Conservation (phyloP, 2,113 vertebrate species). For the Mus musculus region DNA sequence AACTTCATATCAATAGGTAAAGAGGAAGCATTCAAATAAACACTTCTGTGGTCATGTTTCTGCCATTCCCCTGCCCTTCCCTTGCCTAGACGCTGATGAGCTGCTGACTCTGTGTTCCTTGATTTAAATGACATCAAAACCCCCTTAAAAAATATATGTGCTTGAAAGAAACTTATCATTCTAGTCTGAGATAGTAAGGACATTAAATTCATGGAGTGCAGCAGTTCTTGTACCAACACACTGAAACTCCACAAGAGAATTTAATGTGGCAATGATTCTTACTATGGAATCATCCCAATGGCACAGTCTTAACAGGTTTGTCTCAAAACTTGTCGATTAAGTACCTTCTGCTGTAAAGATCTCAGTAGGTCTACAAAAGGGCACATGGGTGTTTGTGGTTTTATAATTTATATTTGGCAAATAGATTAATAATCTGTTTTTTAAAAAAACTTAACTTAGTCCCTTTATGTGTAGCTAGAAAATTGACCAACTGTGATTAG, state of each 20-base stretch:
- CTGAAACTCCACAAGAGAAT: slow-evolving; percentile 46
- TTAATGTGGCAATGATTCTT: slow-evolving; percentile 43
- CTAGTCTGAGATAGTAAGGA: background rate
- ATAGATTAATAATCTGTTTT: slow-evolving; percentile 27
- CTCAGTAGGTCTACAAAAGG: slow-evolving; percentile 55
- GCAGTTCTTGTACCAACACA: slow-evolving; percentile 21
- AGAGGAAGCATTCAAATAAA: background rate
- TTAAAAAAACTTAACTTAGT: background rate
- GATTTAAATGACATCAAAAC: background rate
- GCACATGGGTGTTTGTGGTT: background rate
- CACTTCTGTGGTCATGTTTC: background rate
- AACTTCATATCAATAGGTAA: background rate
- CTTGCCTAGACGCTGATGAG: background rate
- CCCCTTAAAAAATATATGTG: background rate
- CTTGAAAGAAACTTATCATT: slow-evolving; percentile 54
- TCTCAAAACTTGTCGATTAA: slow-evolving; percentile 19
- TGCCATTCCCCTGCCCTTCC: background rate
- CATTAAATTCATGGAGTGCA: slow-evolving; percentile 49
- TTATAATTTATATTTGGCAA: slow-evolving; percentile 35
- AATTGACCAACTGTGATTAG: background rate
- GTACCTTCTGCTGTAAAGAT: slow-evolving; percentile 34
- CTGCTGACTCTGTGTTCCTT: slow-evolving; percentile 15
- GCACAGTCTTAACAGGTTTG: slow-evolving; percentile 14
- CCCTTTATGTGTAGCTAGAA: slow-evolving; percentile 18
- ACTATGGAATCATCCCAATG: slow-evolving; percentile 56